A percentile compares a stretch with the other conserved stretches of the same genome.
These are phyloP conservation scores for Barbus barbus DNA, from an alignment of 2,113 vertebrate genomes.

Conservation along the genomic window DNA sequence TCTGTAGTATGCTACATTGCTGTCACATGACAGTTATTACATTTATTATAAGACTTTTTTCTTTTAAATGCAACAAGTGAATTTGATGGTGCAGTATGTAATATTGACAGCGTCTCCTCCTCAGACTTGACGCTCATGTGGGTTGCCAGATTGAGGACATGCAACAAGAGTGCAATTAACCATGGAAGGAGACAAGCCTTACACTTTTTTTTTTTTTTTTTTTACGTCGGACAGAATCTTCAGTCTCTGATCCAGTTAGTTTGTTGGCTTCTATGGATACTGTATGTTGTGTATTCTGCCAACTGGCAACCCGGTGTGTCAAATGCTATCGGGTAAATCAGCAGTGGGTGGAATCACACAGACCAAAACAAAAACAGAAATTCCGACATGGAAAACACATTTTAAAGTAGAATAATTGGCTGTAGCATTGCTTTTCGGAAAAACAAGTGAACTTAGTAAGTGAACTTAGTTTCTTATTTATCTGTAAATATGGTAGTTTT, in stretches of 20 bases:
- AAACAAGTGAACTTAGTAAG: too few species aligned
- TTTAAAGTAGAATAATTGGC: not conserved
- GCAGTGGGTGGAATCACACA: not conserved
- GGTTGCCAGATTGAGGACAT: not conserved
- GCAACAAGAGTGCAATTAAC: too few species aligned
- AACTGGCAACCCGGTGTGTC: too few species aligned
- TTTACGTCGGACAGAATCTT: too few species aligned
- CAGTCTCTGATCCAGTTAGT: too few species aligned
- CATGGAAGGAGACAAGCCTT: too few species aligned
- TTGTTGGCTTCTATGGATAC: too few species aligned
- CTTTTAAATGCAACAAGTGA: not conserved
- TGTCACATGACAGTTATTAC: not conserved
- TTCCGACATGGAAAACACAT: not conserved
- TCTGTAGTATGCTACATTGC: not conserved
- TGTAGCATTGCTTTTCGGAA: not conserved
- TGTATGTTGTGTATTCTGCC: too few species aligned
- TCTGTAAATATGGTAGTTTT: not conserved
- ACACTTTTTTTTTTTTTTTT: too few species aligned
- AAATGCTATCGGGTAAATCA: too few species aligned
- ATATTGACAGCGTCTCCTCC: not conserved
- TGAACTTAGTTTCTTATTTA: not conserved
- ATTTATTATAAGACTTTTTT: too few species aligned
- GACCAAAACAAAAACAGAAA: not conserved
- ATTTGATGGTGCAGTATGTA: not conserved
- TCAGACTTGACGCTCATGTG: not conserved